Conservation (phyloP, 2,888 invertebrate genomes). For the Cylindroiulus punctatus region DNA sequence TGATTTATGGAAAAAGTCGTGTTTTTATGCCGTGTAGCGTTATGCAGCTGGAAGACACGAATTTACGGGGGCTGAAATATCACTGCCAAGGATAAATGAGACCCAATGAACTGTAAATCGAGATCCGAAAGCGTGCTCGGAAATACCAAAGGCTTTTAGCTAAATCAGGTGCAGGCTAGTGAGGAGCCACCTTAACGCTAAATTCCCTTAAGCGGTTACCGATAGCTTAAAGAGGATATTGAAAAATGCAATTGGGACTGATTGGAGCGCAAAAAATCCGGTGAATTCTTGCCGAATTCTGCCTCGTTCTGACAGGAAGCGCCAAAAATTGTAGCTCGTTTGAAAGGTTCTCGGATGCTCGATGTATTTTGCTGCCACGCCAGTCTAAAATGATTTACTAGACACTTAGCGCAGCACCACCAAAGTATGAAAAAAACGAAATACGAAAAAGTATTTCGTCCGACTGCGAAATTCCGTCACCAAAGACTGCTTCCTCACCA, state of each 20-base stretch:
- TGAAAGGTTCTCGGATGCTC: no score
- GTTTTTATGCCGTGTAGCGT: not conserved
- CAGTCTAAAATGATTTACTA: no score
- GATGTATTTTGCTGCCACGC: no score
- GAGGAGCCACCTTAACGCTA: not conserved
- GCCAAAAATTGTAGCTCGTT: no score
- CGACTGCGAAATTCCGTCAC: no score
- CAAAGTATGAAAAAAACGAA: no score
- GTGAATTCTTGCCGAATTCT: not conserved
- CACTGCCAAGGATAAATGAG: slow-evolving; percentile 22
- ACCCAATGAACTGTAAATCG: slow-evolving; percentile 38
- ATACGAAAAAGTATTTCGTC: no score
- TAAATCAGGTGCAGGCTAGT: not conserved
- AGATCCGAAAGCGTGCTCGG: slow-evolving; percentile 11
- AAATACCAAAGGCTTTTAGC: slow-evolving; percentile 42
- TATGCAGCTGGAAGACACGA: not conserved
- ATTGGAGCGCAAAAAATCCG: not conserved
- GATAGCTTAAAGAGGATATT: slow-evolving; percentile 22
- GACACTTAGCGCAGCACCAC: no score
- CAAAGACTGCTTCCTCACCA: no score
- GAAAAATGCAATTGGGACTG: not conserved
- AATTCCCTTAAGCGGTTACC: slow-evolving; percentile 13
- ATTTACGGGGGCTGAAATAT: slow-evolving; percentile 21
- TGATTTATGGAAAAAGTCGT: slow-evolving; percentile 42
- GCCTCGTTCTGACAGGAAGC: not conserved